Evolutionary conservation across 2,888 invertebrate genomes (phyloP), one percentile per base, ranked within the genome.

Genomic region (Seladonia tumulorum): DNA sequence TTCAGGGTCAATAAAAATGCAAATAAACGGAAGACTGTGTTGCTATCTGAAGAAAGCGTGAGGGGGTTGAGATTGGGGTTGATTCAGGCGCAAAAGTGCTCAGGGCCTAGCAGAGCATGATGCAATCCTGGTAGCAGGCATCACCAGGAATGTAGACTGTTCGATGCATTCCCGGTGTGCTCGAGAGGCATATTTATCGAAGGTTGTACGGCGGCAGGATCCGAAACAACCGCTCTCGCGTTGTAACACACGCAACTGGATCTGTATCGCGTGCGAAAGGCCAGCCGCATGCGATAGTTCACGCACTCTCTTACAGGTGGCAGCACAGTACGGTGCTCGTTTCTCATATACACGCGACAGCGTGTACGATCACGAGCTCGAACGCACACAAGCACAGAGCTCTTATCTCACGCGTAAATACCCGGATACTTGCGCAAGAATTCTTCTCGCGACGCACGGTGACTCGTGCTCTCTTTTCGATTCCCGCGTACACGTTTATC

Each of bases 391-490:
- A 74, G 14, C 76, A 39, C 25, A 68, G 10, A 49, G 29, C 79
- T 85, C 85, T 81, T 72, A 76, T 76, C 86, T 88, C 89, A 83
- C 83, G 79, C 85, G 81, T 88, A 88, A 89, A 90, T 88, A 87
- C 88, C 87, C 82, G 83, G 79, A 83, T 89, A 88, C 91, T 92
- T 92, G 91, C 91, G 92, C 90, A 92, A 91, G 87, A 91, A 88
- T 83, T 86, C 87, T 82, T 82, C 79, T 74, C 79, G 66, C 87
- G 85, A 86, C 91, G 87, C 90, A 88, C 87, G 74, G 78, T 87
- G 89, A 89, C 88, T 78, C 78, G 49, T 76, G 66, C 78, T 82
- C 86, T 76, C 79, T 88, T 84, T 84, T 82, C 71, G 70, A 76
- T 76, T 83, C 91, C 87, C 90, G 88, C 87, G 78, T 80, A 87